phyloP scores from a whole-genome alignment of 2,888 invertebrate genomes.

The Drosophila leonis region DNA sequence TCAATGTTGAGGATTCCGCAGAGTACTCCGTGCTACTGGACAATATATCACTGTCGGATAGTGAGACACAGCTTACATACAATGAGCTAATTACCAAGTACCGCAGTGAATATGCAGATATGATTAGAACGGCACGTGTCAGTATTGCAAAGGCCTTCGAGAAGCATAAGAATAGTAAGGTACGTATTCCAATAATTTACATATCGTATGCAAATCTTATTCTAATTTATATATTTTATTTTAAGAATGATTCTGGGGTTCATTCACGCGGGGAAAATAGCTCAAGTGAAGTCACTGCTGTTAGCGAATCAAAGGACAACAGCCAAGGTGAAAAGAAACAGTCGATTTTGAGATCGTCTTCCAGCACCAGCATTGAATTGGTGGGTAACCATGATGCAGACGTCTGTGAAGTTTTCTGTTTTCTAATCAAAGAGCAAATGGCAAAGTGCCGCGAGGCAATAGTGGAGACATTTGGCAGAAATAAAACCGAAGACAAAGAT shows the following conservation, averaged over 20 bases:
- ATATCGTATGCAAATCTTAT: background rate
- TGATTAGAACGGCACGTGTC: conserved; percentile 70
- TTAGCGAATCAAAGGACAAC: conserved; percentile 64
- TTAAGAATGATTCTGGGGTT: conserved; percentile 84
- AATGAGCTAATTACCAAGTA: conserved; percentile 46
- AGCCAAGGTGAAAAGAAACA: conserved; percentile 35
- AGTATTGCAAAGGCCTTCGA: conserved; percentile 81
- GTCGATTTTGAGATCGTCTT: conserved; percentile 59
- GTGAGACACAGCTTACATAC: conserved; percentile 31
- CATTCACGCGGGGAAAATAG: conserved; percentile 83
- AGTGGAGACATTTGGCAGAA: conserved; percentile 68
- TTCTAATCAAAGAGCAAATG: conserved; percentile 92
- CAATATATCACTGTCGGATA: conserved; percentile 18
- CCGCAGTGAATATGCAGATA: conserved; percentile 68
- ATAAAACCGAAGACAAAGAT: conserved; percentile 15
- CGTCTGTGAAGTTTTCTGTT: conserved; percentile 91
- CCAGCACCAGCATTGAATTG: conserved; percentile 77
- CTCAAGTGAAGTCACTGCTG: conserved; percentile 73
- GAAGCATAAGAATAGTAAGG: conserved; percentile 63
- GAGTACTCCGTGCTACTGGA: conserved; percentile 11
- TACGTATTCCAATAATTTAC: conserved; percentile 5
- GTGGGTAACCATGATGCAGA: conserved; percentile 76
- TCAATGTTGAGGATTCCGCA: conserved; percentile 24
- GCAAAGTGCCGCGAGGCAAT: conserved; percentile 91
- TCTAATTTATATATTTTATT: conserved; percentile 2